A percentile compares a stretch with the other conserved stretches of the same genome.
Evolutionary conservation across 2,797 vertebrate genomes (phyloP).

Genomic region (Tragopan temminckii): DNA sequence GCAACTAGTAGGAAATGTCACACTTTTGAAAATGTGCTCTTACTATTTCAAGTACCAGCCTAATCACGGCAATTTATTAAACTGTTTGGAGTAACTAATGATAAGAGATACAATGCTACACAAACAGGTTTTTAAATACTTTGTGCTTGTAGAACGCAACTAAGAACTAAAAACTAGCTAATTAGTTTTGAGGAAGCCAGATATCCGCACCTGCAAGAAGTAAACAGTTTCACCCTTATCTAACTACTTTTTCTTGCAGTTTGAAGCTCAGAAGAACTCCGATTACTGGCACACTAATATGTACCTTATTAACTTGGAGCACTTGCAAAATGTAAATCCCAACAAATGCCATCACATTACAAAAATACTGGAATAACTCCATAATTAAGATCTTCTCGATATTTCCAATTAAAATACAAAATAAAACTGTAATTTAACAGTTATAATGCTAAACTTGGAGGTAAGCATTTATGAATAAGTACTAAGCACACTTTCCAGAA

Average conservation of each 20-base stretch:
- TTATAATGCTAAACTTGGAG: not conserved
- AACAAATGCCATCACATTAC: not conserved
- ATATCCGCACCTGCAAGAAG: not conserved
- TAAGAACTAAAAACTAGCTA: not conserved
- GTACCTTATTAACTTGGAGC: not conserved
- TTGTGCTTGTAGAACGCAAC: not conserved
- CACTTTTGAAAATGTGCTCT: not conserved
- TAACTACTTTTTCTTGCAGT: not conserved
- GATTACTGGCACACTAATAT: not conserved
- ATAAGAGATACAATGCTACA: not conserved
- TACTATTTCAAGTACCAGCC: not conserved
- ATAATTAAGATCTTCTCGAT: not conserved
- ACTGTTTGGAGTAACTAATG: not conserved
- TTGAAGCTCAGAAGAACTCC: not conserved
- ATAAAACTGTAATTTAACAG: not conserved
- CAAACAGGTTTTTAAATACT: not conserved
- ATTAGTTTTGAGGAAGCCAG: not conserved
- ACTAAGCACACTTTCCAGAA: not conserved
- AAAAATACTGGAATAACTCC: not conserved
- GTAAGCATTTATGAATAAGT: not conserved
- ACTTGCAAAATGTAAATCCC: not conserved
- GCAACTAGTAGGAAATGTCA: not conserved
- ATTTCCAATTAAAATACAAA: not conserved
- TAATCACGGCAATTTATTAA: not conserved
- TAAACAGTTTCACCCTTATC: not conserved